A percentile compares a stretch with the other conserved stretches of the same genome.
phyloP scores from a whole-genome alignment of 2,888 invertebrate species.

The Mythimna ferrago region DNA sequence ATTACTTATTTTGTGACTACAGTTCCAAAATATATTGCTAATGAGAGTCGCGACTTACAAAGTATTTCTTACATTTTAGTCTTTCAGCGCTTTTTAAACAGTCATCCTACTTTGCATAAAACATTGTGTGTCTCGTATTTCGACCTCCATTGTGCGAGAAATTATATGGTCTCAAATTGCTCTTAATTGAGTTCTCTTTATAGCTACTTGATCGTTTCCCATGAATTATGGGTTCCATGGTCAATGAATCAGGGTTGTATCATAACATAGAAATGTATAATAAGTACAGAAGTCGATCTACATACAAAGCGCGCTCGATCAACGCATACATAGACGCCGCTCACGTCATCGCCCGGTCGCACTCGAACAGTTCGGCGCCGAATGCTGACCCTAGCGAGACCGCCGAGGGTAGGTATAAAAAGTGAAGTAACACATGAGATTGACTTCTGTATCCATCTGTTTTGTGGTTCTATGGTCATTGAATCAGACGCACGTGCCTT shows the following conservation, averaged over 20 bases:
- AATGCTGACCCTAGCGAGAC: no score
- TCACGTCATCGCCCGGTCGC: no score
- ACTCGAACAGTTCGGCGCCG: no score
- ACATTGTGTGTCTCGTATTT: constrained; percentile 19
- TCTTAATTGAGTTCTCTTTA: constrained; percentile 44
- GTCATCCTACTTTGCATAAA: neutral
- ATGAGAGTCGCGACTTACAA: constrained; percentile 2
- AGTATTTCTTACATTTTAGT: constrained; percentile 17
- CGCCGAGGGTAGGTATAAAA: no score
- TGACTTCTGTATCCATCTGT: no score
- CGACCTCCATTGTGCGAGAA: constrained; percentile 8
- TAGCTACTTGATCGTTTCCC: constrained; percentile 41
- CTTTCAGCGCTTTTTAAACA: neutral
- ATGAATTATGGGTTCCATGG: constrained; percentile 30
- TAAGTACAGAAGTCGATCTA: no score
- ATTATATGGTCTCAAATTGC: constrained; percentile 41
- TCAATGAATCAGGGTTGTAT: constrained; percentile 52
- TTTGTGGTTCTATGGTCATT: constrained; percentile 43
- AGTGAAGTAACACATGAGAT: no score
- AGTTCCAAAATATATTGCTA: neutral
- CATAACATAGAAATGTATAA: no score
- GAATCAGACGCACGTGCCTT: constrained; percentile 65
- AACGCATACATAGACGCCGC: no score
- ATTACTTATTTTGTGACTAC: no score
- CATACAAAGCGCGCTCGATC: no score